A percentile compares a stretch with the other conserved stretches of the same genome.
These are phyloP conservation scores for Buathra laborator DNA, from an alignment of 2,888 invertebrate species.

Conservation along the genomic window DNA sequence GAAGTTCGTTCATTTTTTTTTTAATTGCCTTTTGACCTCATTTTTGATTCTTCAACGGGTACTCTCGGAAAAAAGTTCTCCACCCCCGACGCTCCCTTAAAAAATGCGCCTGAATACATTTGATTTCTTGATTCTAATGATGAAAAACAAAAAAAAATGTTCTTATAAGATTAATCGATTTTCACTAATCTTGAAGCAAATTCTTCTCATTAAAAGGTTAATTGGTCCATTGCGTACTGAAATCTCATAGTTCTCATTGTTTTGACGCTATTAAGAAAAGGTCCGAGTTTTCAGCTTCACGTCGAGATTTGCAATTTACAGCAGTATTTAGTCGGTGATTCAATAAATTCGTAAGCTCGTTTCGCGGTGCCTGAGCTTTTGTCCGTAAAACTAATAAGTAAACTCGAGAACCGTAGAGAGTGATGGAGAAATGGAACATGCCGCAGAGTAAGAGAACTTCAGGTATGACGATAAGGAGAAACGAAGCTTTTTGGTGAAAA, in stretches of 20 bases:
- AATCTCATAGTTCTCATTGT: neutral
- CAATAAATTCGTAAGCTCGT: constrained; percentile 62
- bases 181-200: neutral
- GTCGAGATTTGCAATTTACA: constrained; percentile 43
- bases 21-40: too few relatives aligned
- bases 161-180: neutral
- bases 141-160: neutral
- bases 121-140: neutral
- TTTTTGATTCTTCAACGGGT: too few relatives aligned
- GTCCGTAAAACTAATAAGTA: constrained; percentile 65
- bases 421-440: constrained; percentile 8
- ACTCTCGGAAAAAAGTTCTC: too few relatives aligned
- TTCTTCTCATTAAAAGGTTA: neutral
- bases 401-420: constrained; percentile 29
- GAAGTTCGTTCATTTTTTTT: neutral
- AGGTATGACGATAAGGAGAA: constrained; percentile 51
- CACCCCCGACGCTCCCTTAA: too few relatives aligned
- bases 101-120: too few relatives aligned
- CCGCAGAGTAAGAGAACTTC: constrained; percentile 7
- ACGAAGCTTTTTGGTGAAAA: constrained; percentile 63
- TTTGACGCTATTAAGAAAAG: constrained; percentile 1
- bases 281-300: neutral
- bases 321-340: constrained; percentile 57
- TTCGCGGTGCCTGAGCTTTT: constrained; percentile 41
- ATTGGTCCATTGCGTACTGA: neutral